A percentile compares a stretch with the other conserved stretches of the same genome.
phyloP scores from a whole-genome alignment of 1,140 invertebrate species.

The Atta texana region DNA sequence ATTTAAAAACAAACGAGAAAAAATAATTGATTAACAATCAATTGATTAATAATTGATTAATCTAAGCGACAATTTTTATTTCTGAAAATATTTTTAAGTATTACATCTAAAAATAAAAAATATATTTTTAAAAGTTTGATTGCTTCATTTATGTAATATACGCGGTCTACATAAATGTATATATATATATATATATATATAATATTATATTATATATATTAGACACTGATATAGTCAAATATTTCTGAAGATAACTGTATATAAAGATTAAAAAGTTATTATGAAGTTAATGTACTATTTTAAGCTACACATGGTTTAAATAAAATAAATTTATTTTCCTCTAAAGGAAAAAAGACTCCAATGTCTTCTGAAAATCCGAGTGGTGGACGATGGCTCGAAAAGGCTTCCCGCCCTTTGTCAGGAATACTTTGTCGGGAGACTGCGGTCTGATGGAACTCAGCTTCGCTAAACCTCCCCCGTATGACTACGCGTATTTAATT shows the following conservation, averaged over 20 bases:
- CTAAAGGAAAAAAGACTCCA: conserved; percentile 20
- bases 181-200: too few species aligned
- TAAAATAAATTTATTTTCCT: conserved; percentile 39
- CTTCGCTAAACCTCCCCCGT: conserved; percentile 71
- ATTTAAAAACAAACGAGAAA: background rate
- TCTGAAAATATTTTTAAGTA: background rate
- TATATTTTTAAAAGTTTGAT: background rate
- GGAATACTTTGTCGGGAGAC: conserved; percentile 81
- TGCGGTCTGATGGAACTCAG: conserved; percentile 81
- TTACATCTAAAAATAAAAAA: background rate
- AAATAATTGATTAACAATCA: background rate
- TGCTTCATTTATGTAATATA: background rate
- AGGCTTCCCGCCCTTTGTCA: conserved; percentile 78
- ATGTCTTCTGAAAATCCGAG: conserved; percentile 69
- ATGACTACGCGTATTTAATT: conserved; percentile 80
- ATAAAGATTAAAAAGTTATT: background rate
- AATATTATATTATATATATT: too few species aligned
- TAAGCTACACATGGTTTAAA: background rate
- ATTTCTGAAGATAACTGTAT: background rate
- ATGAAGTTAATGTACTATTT: background rate
- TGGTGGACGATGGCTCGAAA: conserved; percentile 64
- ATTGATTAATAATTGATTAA: background rate
- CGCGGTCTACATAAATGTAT: background rate
- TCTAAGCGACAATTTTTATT: background rate
- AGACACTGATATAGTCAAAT: background rate